These are phyloP conservation scores for Trichopria drosophilae DNA, from an alignment of 2,888 invertebrate genomes.

Conservation along the genomic window DNA sequence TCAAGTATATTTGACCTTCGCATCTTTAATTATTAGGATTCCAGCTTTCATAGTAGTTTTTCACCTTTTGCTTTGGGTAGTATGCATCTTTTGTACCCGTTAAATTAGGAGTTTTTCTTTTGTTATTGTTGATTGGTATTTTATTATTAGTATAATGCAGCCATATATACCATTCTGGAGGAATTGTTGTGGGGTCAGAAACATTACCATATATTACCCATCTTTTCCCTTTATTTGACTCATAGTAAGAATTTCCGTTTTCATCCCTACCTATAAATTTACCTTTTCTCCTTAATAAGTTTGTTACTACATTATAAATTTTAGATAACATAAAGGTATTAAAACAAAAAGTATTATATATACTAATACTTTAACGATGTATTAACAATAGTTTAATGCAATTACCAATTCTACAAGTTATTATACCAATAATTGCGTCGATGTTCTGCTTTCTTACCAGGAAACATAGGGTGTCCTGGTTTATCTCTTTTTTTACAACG, in stretches of 20 bases:
- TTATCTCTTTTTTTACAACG: constrained; percentile 25
- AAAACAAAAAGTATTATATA: constrained; percentile 25
- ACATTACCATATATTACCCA: constrained; percentile 19
- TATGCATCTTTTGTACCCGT: constrained; percentile 22
- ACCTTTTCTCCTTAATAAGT: constrained; percentile 16
- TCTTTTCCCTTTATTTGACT: constrained; percentile 19
- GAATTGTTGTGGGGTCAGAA: constrained; percentile 18
- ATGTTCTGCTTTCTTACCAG: constrained; percentile 25
- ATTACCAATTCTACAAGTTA: constrained; percentile 25
- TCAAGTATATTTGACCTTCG: constrained; percentile 20
- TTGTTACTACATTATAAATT: constrained; percentile 15
- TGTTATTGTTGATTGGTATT: constrained; percentile 19
- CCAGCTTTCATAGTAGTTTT: constrained; percentile 20
- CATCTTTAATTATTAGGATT: constrained; percentile 19
- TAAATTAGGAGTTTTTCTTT: constrained; percentile 22
- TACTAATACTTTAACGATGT: constrained; percentile 26
- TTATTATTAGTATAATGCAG: constrained; percentile 19
- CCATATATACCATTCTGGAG: constrained; percentile 19
- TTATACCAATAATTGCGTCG: constrained; percentile 26
- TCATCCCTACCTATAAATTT: constrained; percentile 21
- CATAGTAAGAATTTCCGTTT: constrained; percentile 22
- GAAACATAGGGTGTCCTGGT: constrained; percentile 25
- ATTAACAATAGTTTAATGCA: constrained; percentile 26
- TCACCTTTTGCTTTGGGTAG: constrained; percentile 19
- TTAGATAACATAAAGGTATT: constrained; percentile 20